Evolutionary conservation across 2,797 vertebrate species (phyloP).

Genomic region (Pseudomugil gertrudae): DNA sequence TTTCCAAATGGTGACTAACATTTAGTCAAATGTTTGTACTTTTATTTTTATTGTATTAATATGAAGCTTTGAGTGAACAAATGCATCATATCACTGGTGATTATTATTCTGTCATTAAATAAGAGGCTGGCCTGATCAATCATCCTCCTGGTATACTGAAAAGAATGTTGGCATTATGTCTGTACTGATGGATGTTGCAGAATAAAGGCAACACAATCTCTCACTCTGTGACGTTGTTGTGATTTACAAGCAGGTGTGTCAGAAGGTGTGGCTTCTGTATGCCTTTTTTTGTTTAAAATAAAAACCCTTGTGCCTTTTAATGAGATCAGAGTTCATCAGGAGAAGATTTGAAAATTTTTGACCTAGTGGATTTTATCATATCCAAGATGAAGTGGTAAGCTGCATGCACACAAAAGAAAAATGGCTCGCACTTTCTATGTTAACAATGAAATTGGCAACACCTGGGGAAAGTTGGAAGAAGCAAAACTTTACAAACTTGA

Average conservation of each 20-base stretch:
- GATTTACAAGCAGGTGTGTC: conserved; percentile 49
- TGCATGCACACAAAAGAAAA: background rate
- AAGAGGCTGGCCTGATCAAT: conserved; percentile 37
- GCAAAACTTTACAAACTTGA: background rate
- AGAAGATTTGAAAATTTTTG: conserved; percentile 21
- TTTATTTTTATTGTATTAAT: background rate
- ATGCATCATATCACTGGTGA: background rate
- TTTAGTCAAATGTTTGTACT: conserved; percentile 30
- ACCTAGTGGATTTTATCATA: conserved; percentile 1
- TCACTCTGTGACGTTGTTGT: conserved; percentile 7
- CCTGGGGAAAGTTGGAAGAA: background rate
- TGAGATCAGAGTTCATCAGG: background rate
- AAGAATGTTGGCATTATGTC: background rate
- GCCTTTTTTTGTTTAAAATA: background rate
- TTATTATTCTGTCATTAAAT: conserved; percentile 29
- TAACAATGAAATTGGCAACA: conserved; percentile 12
- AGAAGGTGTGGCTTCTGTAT: conserved; percentile 43
- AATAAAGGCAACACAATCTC: conserved; percentile 46
- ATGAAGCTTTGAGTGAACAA: background rate
- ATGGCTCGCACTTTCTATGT: background rate
- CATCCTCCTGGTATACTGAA: conserved; percentile 35
- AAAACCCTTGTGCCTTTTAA: background rate
- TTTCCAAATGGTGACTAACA: conserved; percentile 16
- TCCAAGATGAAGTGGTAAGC: conserved; percentile 57
- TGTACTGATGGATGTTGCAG: conserved; percentile 21